Percentiles rank a stretch among this genome's conserved stretches.
Evolutionary conservation across 1,140 invertebrate genomes (phyloP).

Genomic region (Hycleus cichorii): DNA sequence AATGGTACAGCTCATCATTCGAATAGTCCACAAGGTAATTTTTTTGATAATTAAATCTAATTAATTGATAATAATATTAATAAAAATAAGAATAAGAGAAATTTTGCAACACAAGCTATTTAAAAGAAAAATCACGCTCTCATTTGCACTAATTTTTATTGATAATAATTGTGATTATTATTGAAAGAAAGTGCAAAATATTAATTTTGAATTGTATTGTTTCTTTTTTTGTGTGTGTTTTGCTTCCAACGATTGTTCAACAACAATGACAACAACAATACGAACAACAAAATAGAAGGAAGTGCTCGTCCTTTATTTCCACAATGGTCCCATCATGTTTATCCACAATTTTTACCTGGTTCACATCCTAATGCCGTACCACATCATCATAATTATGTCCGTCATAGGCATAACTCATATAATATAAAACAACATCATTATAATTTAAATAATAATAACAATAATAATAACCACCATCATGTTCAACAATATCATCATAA

Average conservation of each 20-base stretch:
- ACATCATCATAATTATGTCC: slow-evolving; percentile 54
- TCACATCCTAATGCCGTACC: slow-evolving; percentile 65
- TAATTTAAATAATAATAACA: slow-evolving; percentile 44
- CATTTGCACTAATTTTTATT: neutral
- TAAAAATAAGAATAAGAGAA: neutral
- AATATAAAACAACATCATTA: slow-evolving; percentile 41
- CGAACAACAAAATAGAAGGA: slow-evolving; percentile 27
- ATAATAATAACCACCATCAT: slow-evolving; percentile 47
- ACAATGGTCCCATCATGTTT: slow-evolving; percentile 87
- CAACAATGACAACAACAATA: too few relatives aligned
- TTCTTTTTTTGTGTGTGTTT: slow-evolving; percentile 1
- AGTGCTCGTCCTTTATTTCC: slow-evolving; percentile 70
- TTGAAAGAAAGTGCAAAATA: too few relatives aligned
- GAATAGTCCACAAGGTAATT: slow-evolving; percentile 54
- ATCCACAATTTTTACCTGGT: slow-evolving; percentile 83
- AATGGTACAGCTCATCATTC: slow-evolving; percentile 50
- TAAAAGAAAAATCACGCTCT: slow-evolving; percentile 3
- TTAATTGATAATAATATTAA: neutral
- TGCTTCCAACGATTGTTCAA: too few relatives aligned
- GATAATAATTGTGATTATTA: too few relatives aligned
- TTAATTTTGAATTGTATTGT: neutral
- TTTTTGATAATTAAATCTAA: neutral
- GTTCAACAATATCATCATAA: slow-evolving; percentile 43
- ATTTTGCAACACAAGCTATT: neutral
- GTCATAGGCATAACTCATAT: slow-evolving; percentile 44